A percentile compares a stretch with the other conserved stretches of the same genome.
Conservation (phyloP, 1,140 invertebrate species). For the Drosophila nigrodunni region DNA sequence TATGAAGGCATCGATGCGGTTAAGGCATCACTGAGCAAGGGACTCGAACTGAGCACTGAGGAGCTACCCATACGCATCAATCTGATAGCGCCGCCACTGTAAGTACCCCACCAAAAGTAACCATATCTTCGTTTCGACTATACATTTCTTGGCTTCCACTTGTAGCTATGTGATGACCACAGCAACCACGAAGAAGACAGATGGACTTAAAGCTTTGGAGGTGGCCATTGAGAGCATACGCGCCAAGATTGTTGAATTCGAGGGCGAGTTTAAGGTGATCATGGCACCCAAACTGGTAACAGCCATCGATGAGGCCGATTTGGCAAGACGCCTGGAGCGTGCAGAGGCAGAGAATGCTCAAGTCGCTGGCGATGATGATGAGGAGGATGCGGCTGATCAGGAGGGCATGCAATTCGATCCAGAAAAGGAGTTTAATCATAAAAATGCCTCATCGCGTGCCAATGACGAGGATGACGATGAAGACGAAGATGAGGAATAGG, state of each 20-base stretch:
- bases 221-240: conserved; percentile 95
- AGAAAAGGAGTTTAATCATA: conserved; percentile 81
- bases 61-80: conserved; percentile 99
- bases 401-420: conserved; percentile 85
- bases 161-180: conserved; percentile 93
- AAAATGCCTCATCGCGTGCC: conserved; percentile 43
- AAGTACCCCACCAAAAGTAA: conserved; percentile 24
- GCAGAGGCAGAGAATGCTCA: conserved; percentile 97
- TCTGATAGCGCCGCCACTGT: conserved; percentile 98
- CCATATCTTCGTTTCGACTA: conserved; percentile 27
- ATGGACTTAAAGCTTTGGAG: conserved; percentile 95
- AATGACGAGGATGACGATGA: conserved; percentile 69
- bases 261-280: conserved; percentile 97
- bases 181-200: conserved; percentile 97
- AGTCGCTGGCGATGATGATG: conserved; percentile 95
- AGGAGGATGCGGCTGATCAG: conserved; percentile 89
- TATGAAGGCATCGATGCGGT: conserved; percentile 99
- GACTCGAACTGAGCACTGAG: conserved; percentile 95
- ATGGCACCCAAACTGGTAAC: conserved; percentile 99
- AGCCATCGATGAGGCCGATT: conserved; percentile 97
- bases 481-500: conserved; percentile 61
- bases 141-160: neutral
- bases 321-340: conserved; percentile 96
- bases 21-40: conserved; percentile 95
- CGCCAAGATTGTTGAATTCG: conserved; percentile 91